These are phyloP conservation scores for Halcyon malimbica DNA, from an alignment of 2,113 vertebrate genomes.

Conservation along the genomic window DNA sequence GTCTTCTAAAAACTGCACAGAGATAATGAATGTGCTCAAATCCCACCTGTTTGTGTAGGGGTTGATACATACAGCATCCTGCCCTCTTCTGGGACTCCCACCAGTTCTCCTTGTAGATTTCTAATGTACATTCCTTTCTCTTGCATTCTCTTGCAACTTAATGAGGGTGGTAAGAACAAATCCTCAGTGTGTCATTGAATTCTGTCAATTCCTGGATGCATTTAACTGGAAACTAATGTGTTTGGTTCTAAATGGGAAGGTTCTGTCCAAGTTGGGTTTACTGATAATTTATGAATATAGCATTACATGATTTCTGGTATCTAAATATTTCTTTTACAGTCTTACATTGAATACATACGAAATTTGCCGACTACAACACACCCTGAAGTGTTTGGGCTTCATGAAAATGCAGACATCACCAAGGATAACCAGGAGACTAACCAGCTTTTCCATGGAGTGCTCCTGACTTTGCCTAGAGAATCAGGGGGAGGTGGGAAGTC, in stretches of 20 bases:
- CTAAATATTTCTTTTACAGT: slow-evolving; percentile 72
- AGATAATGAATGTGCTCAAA: background rate
- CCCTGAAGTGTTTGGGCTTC: slow-evolving; percentile 91
- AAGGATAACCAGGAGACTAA: slow-evolving; percentile 96
- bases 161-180: background rate
- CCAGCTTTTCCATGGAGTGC: slow-evolving; percentile 86
- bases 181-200: background rate
- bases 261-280: background rate
- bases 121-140: background rate
- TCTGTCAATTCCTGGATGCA: background rate
- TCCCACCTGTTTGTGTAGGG: background rate
- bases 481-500: slow-evolving; percentile 84
- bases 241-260: background rate
- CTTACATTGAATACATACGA: slow-evolving; percentile 85
- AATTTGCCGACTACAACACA: slow-evolving; percentile 84
- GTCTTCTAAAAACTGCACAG: background rate
- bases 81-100: background rate
- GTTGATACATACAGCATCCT: background rate
- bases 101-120: background rate
- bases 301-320: background rate
- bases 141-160: background rate
- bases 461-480: slow-evolving; percentile 90
- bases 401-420: slow-evolving; percentile 93
- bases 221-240: background rate
- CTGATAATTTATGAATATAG: background rate